Percentiles rank a stretch among this genome's conserved stretches.
These are phyloP conservation scores for Palythoa grandis DNA, from an alignment of 92 coral and sea anemone species.

Conservation along the genomic window DNA sequence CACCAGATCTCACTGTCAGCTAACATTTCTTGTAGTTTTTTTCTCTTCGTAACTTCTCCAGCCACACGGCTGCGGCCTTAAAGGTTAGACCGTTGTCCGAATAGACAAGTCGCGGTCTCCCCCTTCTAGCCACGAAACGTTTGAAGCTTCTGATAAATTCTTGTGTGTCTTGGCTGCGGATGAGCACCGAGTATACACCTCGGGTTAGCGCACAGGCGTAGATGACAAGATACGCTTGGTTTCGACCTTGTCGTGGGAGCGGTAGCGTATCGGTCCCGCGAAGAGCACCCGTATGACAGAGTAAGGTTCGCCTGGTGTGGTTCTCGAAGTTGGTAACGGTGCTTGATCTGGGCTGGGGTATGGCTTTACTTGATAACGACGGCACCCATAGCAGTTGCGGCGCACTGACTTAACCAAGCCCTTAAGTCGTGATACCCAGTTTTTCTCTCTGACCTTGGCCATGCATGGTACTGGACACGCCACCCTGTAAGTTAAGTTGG, in stretches of 20 bases:
- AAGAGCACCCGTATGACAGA: no score
- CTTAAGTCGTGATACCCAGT: slow-evolving; percentile 35
- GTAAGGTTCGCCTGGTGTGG: no score
- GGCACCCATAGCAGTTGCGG: not conserved
- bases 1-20: no score
- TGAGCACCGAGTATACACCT: not conserved
- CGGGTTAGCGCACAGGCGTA: no score
- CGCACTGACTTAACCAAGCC: not conserved
- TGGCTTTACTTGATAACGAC: not conserved
- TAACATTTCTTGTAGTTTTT: no score
- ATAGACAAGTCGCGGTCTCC: not conserved
- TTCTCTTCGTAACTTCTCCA: no score
- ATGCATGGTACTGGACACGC: slow-evolving; percentile 22
- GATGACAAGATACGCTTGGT: no score
- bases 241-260: no score
- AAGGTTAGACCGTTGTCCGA: not conserved
- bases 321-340: no score
- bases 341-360: not conserved
- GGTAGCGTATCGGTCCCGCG: no score
- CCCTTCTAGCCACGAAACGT: not conserved
- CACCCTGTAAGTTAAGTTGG: slow-evolving; percentile 27
- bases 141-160: not conserved
- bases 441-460: slow-evolving; percentile 15
- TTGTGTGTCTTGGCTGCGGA: not conserved
- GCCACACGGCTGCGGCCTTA: no score